Percentiles rank a stretch among this genome's conserved stretches.
These are phyloP conservation scores for Zaprionus inermis DNA, from an alignment of 1,140 invertebrate genomes.

Conservation along the genomic window DNA sequence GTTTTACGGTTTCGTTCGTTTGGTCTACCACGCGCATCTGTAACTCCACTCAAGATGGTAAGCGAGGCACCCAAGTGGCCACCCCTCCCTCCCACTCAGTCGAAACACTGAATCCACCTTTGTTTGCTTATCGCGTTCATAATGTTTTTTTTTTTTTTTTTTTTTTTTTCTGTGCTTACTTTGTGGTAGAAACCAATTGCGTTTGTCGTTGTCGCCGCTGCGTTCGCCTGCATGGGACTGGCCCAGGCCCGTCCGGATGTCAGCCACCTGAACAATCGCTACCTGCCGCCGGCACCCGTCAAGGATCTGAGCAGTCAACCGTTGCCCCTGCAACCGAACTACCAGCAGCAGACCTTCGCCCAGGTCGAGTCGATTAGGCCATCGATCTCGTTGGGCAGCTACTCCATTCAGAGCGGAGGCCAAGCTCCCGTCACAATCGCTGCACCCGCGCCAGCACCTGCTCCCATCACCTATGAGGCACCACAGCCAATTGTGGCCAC, in stretches of 20 bases:
- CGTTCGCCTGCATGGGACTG: conserved; percentile 47
- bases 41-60: conserved; percentile 70
- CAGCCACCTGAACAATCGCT: conserved; percentile 24
- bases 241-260: conserved; percentile 48
- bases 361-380: conserved; percentile 66
- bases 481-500: conserved; percentile 46
- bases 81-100: not conserved
- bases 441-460: conserved; percentile 16
- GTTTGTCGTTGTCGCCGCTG: conserved; percentile 40
- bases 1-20: conserved; percentile 68
- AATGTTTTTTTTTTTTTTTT: not conserved
- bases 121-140: conserved; percentile 4
- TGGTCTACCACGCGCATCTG: conserved; percentile 60
- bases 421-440: conserved; percentile 3
- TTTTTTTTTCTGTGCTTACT: conserved; percentile 17
- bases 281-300: conserved; percentile 52
- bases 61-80: conserved; percentile 43
- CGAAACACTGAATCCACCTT: not conserved
- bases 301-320: conserved; percentile 48
- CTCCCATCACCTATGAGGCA: conserved; percentile 52
- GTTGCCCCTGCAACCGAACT: conserved; percentile 3
- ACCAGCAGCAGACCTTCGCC: conserved; percentile 38
- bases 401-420: conserved; percentile 53
- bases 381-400: conserved; percentile 63
- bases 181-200: conserved; percentile 54